Evolutionary conservation across 2,797 vertebrate species (phyloP).

Genomic region (Syncerus caffer): DNA sequence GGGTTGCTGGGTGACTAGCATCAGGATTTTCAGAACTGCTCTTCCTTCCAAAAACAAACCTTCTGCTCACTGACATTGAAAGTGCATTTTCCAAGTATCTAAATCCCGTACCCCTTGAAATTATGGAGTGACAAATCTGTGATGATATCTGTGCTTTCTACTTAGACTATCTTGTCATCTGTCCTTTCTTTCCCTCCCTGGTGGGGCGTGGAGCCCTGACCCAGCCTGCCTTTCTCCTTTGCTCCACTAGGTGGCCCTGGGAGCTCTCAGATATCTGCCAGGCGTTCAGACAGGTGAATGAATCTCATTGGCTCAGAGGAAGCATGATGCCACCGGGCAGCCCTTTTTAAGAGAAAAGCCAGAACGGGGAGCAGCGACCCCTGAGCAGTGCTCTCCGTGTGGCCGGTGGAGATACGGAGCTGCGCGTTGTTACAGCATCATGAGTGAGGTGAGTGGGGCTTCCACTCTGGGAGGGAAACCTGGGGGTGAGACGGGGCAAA

Average conservation of each 20-base stretch:
- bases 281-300: constrained; percentile 69
- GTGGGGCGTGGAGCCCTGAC: fast-evolving
- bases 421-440: constrained; percentile 61
- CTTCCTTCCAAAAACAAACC: background rate
- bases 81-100: fast-evolving
- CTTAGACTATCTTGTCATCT: background rate
- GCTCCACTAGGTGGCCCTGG: constrained; percentile 77
- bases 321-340: constrained; percentile 77
- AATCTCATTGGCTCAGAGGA: constrained; percentile 75
- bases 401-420: constrained; percentile 55
- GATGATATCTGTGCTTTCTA: background rate
- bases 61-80: fast-evolving
- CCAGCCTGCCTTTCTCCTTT: background rate
- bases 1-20: fast-evolving
- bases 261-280: constrained; percentile 54
- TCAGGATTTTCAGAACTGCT: background rate
- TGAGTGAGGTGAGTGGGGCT: constrained; percentile 80
- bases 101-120: fast-evolving
- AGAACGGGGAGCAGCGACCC: constrained; percentile 46
- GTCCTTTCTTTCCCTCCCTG: background rate
- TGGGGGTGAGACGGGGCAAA: background rate
- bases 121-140: too few species aligned
- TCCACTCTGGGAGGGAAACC: background rate
- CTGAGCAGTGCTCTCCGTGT: constrained; percentile 41
- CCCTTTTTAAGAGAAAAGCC: constrained; percentile 82